Base-by-base conservation (phyloP, 2,888 invertebrate genomes). In the Uloborus plumipes region DNA sequence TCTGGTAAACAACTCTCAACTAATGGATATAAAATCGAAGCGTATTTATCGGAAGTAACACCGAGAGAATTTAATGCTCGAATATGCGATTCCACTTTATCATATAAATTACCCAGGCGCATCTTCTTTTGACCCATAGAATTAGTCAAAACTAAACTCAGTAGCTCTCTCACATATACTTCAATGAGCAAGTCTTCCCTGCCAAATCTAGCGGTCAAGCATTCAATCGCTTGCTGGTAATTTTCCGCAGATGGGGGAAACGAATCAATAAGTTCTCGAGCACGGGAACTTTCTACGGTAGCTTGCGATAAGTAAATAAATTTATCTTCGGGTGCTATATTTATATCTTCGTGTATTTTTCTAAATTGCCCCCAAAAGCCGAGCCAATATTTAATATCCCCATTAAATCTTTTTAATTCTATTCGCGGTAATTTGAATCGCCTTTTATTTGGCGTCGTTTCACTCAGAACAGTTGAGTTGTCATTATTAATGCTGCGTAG, bases 141-240 rank as follows among this genome's bases (percentile, higher is more conserved):
- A 58, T 55, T 39, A 0, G 16, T 69, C 13, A 69, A 9, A 14
- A 88, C 86, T 49, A 88, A 51, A 62, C 86, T 86, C 49, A 88
- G 69, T 15, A 88, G 65, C 71, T 88, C 87, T 26, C 87, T 73
- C 7, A 86, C 85, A 66, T 87, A 86, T 66, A 85, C 85, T 73
- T 87, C 86, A 16, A 87, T 83, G 18, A 87, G 70, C 14, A 87
- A 51, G 18, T 87, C 86, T 1, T 88, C 82, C 65, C 85, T 86
- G 2, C 85, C 85, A 55, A 83, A 85, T 13, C 80, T n/a, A 0
- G 59, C 51, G 15, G 85, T 67, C 9, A 84, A 47, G 14, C 74
- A 61, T 15, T 80, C 71, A 9, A 88, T 80, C 0, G 75, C 87
- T 51, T 87, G 87, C 0, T 59, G 64, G 73, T 88, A 88, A 70